Conservation (phyloP, 2,797 vertebrate genomes). For the Notoglanidium macrostoma region DNA sequence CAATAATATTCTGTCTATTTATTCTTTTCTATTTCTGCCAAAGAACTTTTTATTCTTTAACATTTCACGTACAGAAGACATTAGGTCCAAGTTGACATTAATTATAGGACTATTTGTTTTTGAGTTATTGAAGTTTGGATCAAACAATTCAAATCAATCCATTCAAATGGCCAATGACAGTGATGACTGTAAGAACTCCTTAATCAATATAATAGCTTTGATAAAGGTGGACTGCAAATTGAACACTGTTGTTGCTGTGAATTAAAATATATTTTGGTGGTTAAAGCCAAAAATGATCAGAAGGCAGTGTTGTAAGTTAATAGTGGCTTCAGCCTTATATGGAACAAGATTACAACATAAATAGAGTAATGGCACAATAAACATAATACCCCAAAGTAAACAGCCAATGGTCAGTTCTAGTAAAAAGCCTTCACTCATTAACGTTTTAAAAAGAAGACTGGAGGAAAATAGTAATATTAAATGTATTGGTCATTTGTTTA, state of each 20-base stretch:
- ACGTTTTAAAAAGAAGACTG: neutral
- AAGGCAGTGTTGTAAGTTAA: neutral
- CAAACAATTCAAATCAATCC: neutral
- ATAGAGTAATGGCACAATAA: neutral
- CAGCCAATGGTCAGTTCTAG: neutral
- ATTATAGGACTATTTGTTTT: neutral
- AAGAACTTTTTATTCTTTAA: neutral
- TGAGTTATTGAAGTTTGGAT: neutral
- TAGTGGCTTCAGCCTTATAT: neutral
- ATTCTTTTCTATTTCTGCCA: neutral
- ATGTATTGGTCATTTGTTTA: neutral
- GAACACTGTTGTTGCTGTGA: neutral
- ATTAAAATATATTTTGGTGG: neutral
- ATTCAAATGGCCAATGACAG: neutral
- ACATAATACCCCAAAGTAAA: neutral
- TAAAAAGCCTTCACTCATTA: neutral
- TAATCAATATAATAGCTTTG: neutral
- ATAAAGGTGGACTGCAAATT: neutral
- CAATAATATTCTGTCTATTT: neutral
- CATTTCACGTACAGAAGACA: neutral
- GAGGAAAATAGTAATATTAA: neutral
- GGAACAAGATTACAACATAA: neutral
- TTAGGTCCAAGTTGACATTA: neutral
- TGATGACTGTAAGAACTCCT: neutral
- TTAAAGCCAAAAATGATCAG: neutral